A percentile compares a stretch with the other conserved stretches of the same genome.
These are phyloP conservation scores for Hirtodrosophila confusa DNA, from an alignment of 2,888 invertebrate genomes.

Conservation along the genomic window DNA sequence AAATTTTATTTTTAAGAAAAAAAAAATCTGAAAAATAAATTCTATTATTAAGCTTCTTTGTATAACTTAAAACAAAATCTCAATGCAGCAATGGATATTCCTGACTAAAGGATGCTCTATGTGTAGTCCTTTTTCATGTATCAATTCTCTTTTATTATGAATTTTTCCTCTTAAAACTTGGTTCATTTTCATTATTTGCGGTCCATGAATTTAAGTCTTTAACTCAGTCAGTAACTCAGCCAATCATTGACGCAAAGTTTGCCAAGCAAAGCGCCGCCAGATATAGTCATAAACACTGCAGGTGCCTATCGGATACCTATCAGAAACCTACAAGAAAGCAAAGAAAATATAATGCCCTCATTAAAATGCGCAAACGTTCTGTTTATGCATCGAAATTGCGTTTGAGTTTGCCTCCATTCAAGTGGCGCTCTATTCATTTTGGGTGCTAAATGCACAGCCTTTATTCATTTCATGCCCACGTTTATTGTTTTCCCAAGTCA, in stretches of 20 bases:
- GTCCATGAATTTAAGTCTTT: no score
- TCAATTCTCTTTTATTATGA: no score
- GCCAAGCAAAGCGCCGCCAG: conserved; percentile 1
- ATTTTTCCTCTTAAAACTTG: no score
- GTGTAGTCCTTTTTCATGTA: no score
- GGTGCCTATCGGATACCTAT: conserved; percentile 28
- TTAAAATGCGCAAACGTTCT: conserved; percentile 75
- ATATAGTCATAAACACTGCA: conserved; percentile 27
- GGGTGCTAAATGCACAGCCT: conserved; percentile 59
- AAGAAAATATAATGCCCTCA: conserved; percentile 50
- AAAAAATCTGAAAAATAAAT: no score
- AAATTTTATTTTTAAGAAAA: no score
- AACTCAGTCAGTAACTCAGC: no score
- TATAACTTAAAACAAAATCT: no score
- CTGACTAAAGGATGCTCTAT: no score
- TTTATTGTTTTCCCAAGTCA: conserved; percentile 77
- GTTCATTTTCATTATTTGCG: no score
- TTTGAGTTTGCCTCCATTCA: conserved; percentile 38
- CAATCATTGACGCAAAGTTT: conserved; percentile 6
- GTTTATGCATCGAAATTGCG: conserved; percentile 71
- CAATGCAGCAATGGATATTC: no score
- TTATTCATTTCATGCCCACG: conserved; percentile 75
- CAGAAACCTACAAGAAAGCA: not conserved
- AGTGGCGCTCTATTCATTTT: conserved; percentile 47
- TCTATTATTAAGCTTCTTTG: no score